A percentile compares a stretch with the other conserved stretches of the same genome.
These are phyloP conservation scores for Dipodomys merriami DNA, from an alignment of 2,113 vertebrate genomes.

Conservation along the genomic window DNA sequence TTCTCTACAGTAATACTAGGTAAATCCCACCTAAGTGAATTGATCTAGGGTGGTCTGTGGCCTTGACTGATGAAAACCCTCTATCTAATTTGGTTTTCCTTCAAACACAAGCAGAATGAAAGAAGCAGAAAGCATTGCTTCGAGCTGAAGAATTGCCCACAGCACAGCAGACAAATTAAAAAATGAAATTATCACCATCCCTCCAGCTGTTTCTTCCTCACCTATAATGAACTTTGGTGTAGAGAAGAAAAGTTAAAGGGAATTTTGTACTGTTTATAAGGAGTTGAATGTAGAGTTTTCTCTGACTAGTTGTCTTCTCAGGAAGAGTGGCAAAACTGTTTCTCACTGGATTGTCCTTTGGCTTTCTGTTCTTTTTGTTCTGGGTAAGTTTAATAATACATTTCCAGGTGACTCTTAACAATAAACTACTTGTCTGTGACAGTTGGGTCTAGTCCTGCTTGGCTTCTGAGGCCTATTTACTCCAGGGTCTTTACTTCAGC, in stretches of 20 bases:
- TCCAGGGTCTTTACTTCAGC: neutral
- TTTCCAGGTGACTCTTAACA: neutral
- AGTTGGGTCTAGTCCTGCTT: neutral
- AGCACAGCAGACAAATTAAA: conserved; percentile 53
- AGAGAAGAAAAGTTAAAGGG: conserved; percentile 29
- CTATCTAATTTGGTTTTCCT: conserved; percentile 43
- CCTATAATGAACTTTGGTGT: conserved; percentile 10
- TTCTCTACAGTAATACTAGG: neutral
- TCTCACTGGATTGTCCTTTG: neutral
- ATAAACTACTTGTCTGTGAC: neutral
- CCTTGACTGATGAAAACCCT: conserved; percentile 34
- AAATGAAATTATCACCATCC: conserved; percentile 54
- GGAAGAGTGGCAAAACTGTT: neutral
- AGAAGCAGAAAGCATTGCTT: conserved; percentile 13
- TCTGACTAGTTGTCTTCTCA: neutral
- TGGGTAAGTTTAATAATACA: neutral
- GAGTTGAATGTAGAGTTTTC: neutral
- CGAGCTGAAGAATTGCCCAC: conserved; percentile 11
- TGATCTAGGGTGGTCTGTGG: conserved; percentile 2
- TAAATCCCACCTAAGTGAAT: conserved; percentile 15
- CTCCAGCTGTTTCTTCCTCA: conserved; percentile 46
- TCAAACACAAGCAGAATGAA: conserved; percentile 36
- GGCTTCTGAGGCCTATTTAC: neutral
- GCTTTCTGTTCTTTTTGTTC: neutral
- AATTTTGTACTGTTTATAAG: neutral